These are phyloP conservation scores for Lophotis ruficrista DNA, from an alignment of 2,113 vertebrate species.

Conservation along the genomic window DNA sequence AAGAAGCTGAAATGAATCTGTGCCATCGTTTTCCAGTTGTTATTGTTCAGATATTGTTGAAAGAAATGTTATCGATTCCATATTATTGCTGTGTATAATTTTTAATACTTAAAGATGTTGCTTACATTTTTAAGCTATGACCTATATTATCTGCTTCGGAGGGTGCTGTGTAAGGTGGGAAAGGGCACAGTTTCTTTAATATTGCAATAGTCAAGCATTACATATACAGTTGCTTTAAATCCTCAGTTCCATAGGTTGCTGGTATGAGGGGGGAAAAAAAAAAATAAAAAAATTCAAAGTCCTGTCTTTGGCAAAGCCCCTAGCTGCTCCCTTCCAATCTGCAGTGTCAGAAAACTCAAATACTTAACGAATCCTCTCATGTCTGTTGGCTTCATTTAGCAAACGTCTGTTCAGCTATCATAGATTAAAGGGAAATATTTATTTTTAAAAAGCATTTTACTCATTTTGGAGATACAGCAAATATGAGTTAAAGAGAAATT, in stretches of 20 bases:
- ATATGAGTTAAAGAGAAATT: constrained; percentile 15
- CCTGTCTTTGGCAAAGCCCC: constrained; percentile 48
- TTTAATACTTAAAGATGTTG: background rate
- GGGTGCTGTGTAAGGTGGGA: background rate
- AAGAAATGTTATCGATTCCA: background rate
- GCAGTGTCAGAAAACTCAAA: constrained; percentile 68
- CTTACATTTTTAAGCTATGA: background rate
- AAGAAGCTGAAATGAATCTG: background rate
- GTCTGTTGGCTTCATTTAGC: constrained; percentile 63
- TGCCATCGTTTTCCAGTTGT: background rate
- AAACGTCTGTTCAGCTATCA: constrained; percentile 62
- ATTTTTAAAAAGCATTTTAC: background rate
- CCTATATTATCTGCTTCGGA: background rate
- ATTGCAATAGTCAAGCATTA: background rate
- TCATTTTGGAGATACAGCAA: constrained; percentile 9
- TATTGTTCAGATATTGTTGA: background rate
- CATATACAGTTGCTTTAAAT: background rate
- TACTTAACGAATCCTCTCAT: constrained; percentile 62
- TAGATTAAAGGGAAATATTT: constrained; percentile 65
- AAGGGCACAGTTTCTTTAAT: background rate
- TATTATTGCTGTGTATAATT: background rate
- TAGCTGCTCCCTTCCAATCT: constrained; percentile 54
- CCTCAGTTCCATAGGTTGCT: background rate
- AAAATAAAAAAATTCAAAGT: constrained; percentile 30
- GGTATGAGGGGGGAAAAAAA: background rate